Conservation (phyloP, 2,113 vertebrate genomes). For the Leptobrachium leishanense region DNA sequence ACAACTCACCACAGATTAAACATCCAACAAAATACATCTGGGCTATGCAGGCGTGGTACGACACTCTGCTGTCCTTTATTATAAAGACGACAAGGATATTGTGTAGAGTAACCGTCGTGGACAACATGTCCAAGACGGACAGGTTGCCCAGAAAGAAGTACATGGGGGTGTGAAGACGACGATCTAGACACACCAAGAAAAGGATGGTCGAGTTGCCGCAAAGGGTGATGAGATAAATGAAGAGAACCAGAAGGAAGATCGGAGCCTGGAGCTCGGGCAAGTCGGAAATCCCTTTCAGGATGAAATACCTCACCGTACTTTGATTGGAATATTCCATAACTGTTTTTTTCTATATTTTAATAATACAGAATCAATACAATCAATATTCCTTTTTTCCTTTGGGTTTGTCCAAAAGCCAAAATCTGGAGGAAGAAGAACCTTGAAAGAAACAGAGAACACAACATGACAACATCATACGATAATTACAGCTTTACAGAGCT, state of each 20-base stretch:
- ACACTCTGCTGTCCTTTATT: slow-evolving; percentile 9
- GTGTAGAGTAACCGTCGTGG: neutral
- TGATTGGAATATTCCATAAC: neutral
- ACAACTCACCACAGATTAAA: neutral
- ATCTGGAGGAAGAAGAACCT: no score
- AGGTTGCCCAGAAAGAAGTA: slow-evolving; percentile 45
- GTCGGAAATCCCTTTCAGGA: slow-evolving; percentile 53
- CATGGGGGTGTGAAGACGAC: slow-evolving; percentile 49
- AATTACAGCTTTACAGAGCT: no score
- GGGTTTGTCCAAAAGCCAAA: no score
- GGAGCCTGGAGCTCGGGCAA: slow-evolving; percentile 45
- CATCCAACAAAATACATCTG: slow-evolving; percentile 1
- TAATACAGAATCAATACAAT: no score
- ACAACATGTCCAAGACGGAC: slow-evolving; percentile 31
- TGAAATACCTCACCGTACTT: neutral
- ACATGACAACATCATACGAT: no score
- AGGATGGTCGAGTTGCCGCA: slow-evolving; percentile 54
- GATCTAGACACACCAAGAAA: slow-evolving; percentile 29
- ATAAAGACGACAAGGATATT: slow-evolving; percentile 39
- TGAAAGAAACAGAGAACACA: no score
- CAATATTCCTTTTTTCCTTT: no score
- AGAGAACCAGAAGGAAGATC: slow-evolving; percentile 53
- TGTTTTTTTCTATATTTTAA: neutral
- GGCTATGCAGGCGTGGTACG: neutral
- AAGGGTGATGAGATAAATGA: slow-evolving; percentile 57